Base-by-base conservation (phyloP, 2,113 vertebrate species). In the Triplophysa rosa region DNA sequence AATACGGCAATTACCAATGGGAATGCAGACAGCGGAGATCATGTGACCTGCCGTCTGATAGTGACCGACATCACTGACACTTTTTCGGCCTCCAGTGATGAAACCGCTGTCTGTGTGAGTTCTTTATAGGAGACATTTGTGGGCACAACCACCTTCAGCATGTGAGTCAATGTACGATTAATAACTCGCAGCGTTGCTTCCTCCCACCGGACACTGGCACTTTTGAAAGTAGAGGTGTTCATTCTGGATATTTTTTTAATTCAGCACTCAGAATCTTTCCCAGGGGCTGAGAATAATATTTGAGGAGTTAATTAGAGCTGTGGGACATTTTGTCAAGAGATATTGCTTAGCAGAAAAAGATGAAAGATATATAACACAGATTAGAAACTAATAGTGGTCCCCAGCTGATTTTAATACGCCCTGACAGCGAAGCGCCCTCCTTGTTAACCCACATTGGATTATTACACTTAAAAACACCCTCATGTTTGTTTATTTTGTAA, bases 261-360 rank as follows among this genome's bases (percentile, higher is more conserved):
- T 8, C 66, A 70, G 67, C 63, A 76, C 49, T 78, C 40, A 52
- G 7, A 42, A 65, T 63, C 7, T 8, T 71, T 75, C 77, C 33
- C 66, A 23, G 21, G 26, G 65, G 80, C 7, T 17, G n/a, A n/a
- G 78, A 42, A 54, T 49, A 67, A 70, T 67, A 45, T 33, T 66
- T 67, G 54, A 40, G 68, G 74, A 64, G 79, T 78, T 87, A 84
- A 85, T 87, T 83, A 85, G 82, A 76, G 73, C 70, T 54, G 49
- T 24, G 54, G 80, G 69, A 63, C 78, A 77, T 69, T 83, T 29
- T 21, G n/a, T 19, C n/a, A 58, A 21, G 54, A 21, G 19, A 21
- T 58, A 33, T 19, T 75, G 45, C 71, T 84, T 26, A 67, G 62
- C 80, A 74, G 81, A 84, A 59, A 26, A 64, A 17, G n/a, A 54